Evolutionary conservation across 2,797 vertebrate genomes (phyloP).

Genomic region (Pteronotus mesoamericanus): DNA sequence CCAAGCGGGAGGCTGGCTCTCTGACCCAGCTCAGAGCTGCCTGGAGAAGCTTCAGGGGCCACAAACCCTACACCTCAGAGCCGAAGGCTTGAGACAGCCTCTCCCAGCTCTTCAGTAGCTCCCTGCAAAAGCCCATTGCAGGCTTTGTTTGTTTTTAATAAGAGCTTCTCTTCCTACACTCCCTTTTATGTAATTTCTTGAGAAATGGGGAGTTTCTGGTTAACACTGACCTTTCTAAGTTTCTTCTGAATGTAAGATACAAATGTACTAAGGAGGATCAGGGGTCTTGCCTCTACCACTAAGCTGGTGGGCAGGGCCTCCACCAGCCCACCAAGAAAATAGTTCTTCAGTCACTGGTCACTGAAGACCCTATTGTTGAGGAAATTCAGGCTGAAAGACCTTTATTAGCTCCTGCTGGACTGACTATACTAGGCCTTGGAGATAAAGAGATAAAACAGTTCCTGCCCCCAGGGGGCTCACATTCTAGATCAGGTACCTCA

Average conservation of each 20-base stretch:
- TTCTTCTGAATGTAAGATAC: conserved; percentile 6
- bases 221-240: background rate
- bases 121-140: background rate
- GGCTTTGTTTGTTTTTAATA: conserved; percentile 39
- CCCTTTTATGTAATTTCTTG: background rate
- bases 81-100: background rate
- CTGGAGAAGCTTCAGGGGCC: background rate
- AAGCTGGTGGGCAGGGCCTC: background rate
- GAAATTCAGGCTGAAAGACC: background rate
- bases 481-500: background rate
- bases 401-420: background rate
- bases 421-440: background rate
- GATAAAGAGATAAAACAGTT: background rate
- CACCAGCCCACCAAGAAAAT: background rate
- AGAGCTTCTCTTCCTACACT: background rate
- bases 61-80: background rate
- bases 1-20: background rate
- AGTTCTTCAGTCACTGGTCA: background rate
- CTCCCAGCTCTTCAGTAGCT: background rate
- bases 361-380: background rate
- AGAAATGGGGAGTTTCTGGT: background rate
- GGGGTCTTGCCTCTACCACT: background rate
- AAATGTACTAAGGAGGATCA: background rate
- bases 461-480: background rate
- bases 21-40: background rate